Evolutionary conservation across 2,113 vertebrate species (phyloP).

Genomic region (Ginglymostoma cirratum): DNA sequence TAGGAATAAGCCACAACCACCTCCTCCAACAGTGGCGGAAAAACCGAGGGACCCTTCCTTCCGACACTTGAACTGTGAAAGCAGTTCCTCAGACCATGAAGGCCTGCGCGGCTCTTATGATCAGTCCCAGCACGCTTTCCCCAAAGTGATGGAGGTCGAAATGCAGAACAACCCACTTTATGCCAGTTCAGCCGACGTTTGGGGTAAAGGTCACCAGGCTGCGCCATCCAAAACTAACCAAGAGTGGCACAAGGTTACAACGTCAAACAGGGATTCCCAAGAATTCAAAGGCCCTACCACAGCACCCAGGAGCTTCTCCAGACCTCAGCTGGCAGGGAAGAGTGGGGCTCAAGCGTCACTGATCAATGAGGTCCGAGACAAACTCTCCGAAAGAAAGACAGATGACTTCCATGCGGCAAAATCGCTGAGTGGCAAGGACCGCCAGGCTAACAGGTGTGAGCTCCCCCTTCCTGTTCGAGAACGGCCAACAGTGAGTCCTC

Average conservation of each 20-base stretch:
- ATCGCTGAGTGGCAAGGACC: not conserved
- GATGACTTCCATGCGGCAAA: not conserved
- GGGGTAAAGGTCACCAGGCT: not conserved
- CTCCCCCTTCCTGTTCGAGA: conserved; percentile 3
- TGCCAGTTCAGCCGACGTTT: not conserved
- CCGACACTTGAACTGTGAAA: not conserved
- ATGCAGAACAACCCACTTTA: conserved; percentile 35
- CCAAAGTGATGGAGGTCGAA: not conserved
- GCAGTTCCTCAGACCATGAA: not conserved
- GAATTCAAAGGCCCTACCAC: not conserved
- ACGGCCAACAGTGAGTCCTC: not conserved
- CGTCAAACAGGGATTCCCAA: not conserved
- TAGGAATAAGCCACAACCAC: conserved; percentile 8
- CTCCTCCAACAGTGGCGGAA: not conserved
- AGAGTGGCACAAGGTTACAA: not conserved
- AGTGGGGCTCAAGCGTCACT: not conserved
- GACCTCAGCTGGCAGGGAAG: not conserved
- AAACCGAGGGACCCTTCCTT: not conserved
- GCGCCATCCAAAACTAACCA: not conserved
- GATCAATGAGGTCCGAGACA: conserved; percentile 25
- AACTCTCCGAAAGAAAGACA: not conserved
- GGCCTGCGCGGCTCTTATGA: not conserved
- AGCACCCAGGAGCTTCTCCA: not conserved
- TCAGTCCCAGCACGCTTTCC: not conserved
- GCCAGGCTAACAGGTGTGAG: not conserved